Evolutionary conservation across 2,797 vertebrate genomes (phyloP).

Genomic region (Semaprochilodus insignis): DNA sequence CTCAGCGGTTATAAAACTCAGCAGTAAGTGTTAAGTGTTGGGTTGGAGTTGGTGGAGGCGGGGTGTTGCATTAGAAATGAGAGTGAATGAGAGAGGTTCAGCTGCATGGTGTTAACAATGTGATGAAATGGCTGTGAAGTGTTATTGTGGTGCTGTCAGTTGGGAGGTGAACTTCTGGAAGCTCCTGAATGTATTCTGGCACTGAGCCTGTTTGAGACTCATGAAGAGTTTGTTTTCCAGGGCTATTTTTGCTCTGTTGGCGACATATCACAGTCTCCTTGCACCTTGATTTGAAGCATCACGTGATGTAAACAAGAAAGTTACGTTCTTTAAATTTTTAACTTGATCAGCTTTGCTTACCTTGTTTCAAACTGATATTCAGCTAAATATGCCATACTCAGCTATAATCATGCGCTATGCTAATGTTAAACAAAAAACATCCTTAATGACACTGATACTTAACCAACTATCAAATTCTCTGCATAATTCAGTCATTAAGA

Average conservation of each 20-base stretch:
- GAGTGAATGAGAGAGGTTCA: constrained; percentile 2
- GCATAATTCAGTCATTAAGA: too few relatives aligned
- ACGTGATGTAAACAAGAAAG: constrained; percentile 16
- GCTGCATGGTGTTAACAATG: constrained; percentile 34
- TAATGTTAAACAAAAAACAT: too few relatives aligned
- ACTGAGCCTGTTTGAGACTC: constrained; percentile 3
- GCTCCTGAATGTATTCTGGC: constrained; percentile 38
- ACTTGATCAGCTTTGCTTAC: not conserved
- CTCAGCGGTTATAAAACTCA: constrained; percentile 61
- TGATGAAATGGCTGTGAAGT: constrained; percentile 8
- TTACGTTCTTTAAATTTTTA: not conserved
- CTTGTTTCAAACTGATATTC: not conserved
- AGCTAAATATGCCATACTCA: too few relatives aligned
- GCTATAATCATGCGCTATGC: too few relatives aligned
- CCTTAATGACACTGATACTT: too few relatives aligned
- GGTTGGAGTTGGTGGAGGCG: not conserved
- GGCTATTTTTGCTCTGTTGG: constrained; percentile 43
- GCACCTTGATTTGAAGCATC: constrained; percentile 15
- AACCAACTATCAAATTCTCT: too few relatives aligned
- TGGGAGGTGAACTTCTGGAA: constrained; percentile 41
- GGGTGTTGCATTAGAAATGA: not conserved
- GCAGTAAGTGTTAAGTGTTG: constrained; percentile 56
- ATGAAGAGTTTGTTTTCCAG: constrained; percentile 26
- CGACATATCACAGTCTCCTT: constrained; percentile 22
- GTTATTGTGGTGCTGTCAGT: constrained; percentile 33